Evolutionary conservation across 2,888 invertebrate genomes (phyloP).

Genomic region (Plutella xylostella): DNA sequence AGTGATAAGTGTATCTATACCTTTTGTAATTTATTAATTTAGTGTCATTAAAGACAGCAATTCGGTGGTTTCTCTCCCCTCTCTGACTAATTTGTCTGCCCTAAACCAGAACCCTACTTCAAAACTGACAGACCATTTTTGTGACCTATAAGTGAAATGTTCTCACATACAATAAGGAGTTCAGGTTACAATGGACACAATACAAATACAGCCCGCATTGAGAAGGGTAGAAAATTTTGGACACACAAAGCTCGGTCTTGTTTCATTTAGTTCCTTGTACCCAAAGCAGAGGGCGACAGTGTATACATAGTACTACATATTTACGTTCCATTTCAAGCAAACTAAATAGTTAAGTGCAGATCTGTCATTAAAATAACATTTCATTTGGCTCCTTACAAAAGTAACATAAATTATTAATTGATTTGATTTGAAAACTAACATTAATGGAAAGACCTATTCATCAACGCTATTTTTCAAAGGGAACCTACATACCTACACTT

Average conservation of each 20-base stretch:
- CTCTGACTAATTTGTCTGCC: constrained; percentile 63
- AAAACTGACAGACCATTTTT: constrained; percentile 23
- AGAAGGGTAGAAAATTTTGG: constrained; percentile 53
- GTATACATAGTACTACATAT: constrained; percentile 26
- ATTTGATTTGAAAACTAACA: no score
- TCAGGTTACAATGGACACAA: constrained; percentile 31
- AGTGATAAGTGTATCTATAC: no score
- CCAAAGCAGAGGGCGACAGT: constrained; percentile 32
- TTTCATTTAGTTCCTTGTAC: constrained; percentile 35
- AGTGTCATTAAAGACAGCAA: constrained; percentile 64
- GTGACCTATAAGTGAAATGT: constrained; percentile 11
- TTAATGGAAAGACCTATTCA: no score
- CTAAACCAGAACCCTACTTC: constrained; percentile 52
- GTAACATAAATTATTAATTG: no score
- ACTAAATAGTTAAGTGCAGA: no score
- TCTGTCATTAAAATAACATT: not conserved
- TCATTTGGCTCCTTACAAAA: not conserved
- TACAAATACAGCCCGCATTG: constrained; percentile 41
- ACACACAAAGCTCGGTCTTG: constrained; percentile 41
- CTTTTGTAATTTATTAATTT: no score
- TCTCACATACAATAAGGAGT: constrained; percentile 14
- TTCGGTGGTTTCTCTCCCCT: constrained; percentile 45
- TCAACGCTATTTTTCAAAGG: no score
- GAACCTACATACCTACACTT: no score
- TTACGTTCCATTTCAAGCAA: constrained; percentile 33